Percentiles rank a stretch among this genome's conserved stretches.
Conservation (phyloP, 2,888 invertebrate species). For the Iphiclides podalirius region DNA sequence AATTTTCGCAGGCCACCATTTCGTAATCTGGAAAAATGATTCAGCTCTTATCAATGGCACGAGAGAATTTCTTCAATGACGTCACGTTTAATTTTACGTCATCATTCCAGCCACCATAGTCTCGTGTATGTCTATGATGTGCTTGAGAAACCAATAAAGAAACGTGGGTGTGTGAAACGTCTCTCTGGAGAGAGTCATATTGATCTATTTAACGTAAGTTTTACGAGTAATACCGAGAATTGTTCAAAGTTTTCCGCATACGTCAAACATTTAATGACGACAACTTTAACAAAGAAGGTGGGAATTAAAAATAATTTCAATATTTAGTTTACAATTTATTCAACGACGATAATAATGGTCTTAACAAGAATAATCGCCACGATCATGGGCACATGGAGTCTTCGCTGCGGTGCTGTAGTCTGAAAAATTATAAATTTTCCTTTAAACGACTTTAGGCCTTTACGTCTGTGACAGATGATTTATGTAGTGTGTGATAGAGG, state of each 20-base stretch:
- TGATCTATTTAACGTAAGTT: no score
- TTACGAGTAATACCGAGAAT: no score
- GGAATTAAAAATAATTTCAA: background rate
- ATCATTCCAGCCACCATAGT: background rate
- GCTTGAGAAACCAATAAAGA: no score
- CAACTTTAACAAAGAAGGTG: background rate
- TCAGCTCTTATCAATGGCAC: conserved; percentile 1
- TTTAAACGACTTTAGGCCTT: background rate
- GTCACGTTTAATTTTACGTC: background rate
- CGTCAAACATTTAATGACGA: no score
- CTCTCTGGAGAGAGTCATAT: no score
- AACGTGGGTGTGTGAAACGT: no score
- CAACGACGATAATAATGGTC: conserved; percentile 19
- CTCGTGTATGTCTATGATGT: background rate
- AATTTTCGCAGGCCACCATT: conserved; percentile 15
- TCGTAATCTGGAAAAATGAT: conserved; percentile 20
- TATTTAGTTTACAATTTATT: conserved; percentile 5
- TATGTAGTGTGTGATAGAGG: no score
- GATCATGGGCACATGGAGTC: conserved; percentile 39
- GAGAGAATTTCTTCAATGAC: background rate
- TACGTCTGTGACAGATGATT: no score
- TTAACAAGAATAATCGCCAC: conserved; percentile 44
- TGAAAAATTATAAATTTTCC: conserved; percentile 43
- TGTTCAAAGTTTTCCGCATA: no score
- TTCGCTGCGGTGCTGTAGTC: conserved; percentile 46